phyloP scores from a whole-genome alignment of 2,888 invertebrate genomes.

The Ditylenchus weischeri region DNA sequence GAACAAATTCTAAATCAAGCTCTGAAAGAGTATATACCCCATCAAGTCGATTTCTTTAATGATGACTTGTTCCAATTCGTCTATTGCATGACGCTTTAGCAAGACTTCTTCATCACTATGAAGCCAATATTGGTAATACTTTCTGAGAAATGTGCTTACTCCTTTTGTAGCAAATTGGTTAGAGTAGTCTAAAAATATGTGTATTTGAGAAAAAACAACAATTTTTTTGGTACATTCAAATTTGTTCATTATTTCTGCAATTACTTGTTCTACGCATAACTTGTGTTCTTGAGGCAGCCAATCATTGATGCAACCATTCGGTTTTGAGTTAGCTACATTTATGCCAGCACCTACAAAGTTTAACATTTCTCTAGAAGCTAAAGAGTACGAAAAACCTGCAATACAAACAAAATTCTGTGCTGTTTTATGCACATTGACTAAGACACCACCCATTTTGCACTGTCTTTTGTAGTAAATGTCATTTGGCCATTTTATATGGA shows the following conservation, averaged over 20 bases:
- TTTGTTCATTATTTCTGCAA: slow-evolving; percentile 52
- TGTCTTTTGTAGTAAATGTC: slow-evolving; percentile 80
- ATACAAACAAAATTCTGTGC: slow-evolving; percentile 25
- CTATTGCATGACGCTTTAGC: slow-evolving; percentile 36
- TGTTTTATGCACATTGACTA: slow-evolving; percentile 66
- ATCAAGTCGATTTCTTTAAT: slow-evolving; percentile 76
- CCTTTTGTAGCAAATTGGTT: slow-evolving; percentile 67
- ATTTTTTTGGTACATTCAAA: no score
- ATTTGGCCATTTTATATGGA: slow-evolving; percentile 91
- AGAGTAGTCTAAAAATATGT: slow-evolving; percentile 72
- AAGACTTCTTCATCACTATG: slow-evolving; percentile 73
- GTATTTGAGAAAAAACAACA: no score
- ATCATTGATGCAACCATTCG: slow-evolving; percentile 83
- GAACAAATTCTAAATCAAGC: no score
- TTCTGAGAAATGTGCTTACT: slow-evolving; percentile 67
- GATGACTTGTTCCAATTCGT: slow-evolving; percentile 68
- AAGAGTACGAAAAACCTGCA: slow-evolving; percentile 24
- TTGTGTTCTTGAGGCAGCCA: slow-evolving; percentile 65
- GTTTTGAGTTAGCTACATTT: slow-evolving; percentile 80
- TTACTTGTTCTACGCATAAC: slow-evolving; percentile 46
- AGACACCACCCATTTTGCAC: slow-evolving; percentile 82
- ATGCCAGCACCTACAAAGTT: slow-evolving; percentile 72
- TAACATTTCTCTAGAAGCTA: background rate
- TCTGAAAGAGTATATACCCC: no score
- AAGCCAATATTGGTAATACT: slow-evolving; percentile 86